Percentiles rank a stretch among this genome's conserved stretches.
phyloP scores from a whole-genome alignment of 2,888 invertebrate species.

The Scaptomyza polygonia region DNA sequence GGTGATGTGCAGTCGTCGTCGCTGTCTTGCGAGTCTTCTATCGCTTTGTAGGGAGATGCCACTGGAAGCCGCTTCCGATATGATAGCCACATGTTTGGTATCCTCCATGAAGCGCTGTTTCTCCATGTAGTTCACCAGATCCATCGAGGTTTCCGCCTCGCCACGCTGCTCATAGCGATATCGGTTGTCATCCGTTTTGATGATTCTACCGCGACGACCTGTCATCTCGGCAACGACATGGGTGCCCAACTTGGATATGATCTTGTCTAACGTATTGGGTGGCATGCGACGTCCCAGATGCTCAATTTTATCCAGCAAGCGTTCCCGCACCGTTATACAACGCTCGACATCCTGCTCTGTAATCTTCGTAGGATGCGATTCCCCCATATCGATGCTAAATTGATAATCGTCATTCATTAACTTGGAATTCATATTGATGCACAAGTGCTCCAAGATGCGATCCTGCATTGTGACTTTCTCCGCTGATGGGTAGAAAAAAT shows the following conservation, averaged over 20 bases:
- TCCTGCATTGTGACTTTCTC: conserved; percentile 68
- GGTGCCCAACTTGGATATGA: conserved; percentile 99
- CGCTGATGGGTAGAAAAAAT: conserved; percentile 16
- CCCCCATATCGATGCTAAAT: conserved; percentile 86
- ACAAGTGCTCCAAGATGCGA: conserved; percentile 54
- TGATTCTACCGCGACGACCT: conserved; percentile 95
- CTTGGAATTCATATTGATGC: conserved; percentile 83
- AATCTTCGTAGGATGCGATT: conserved; percentile 26
- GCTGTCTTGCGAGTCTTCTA: conserved; percentile 94
- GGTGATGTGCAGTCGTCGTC: conserved; percentile 98
- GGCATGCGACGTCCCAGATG: conserved; percentile 93
- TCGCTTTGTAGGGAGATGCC: conserved; percentile 99
- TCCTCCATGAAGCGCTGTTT: conserved; percentile 98
- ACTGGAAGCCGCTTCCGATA: conserved; percentile 99
- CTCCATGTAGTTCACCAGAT: conserved; percentile 97
- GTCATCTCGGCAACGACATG: conserved; percentile 99
- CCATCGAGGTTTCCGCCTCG: conserved; percentile 96
- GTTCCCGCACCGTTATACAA: conserved; percentile 95
- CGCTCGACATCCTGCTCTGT: conserved; percentile 89
- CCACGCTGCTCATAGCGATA: conserved; percentile 97
- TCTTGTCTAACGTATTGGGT: conserved; percentile 98
- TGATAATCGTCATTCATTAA: conserved; percentile 85
- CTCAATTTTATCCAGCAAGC: conserved; percentile 93
- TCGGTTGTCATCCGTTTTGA: conserved; percentile 94
- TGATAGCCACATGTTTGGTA: conserved; percentile 98